phyloP scores from a whole-genome alignment of 2,888 invertebrate species.

The Cheilosia grossa region DNA sequence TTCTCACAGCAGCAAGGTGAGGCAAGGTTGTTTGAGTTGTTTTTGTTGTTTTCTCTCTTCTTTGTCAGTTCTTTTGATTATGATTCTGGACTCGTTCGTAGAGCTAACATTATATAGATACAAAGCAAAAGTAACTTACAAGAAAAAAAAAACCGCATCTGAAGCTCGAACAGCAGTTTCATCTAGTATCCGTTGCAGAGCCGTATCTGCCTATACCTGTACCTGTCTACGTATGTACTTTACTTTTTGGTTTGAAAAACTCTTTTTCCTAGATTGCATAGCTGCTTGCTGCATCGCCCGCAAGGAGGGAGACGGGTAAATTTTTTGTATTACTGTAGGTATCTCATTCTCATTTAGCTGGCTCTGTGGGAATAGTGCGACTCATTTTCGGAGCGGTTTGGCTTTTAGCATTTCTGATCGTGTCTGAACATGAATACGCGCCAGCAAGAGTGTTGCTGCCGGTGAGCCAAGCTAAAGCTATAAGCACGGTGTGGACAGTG shows the following conservation, averaged over 20 bases:
- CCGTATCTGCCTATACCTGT: slow-evolving; percentile 16
- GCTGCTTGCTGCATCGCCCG: background rate
- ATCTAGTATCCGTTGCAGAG: slow-evolving; percentile 47
- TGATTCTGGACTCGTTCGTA: slow-evolving; percentile 69
- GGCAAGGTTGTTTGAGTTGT: slow-evolving; percentile 69
- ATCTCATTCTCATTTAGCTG: slow-evolving; percentile 37
- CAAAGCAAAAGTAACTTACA: slow-evolving; percentile 30
- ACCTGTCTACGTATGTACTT: slow-evolving; percentile 38
- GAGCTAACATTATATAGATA: slow-evolving; percentile 1
- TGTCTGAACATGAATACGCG: slow-evolving; percentile 70
- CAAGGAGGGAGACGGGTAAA: background rate
- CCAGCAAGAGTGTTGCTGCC: slow-evolving; percentile 42
- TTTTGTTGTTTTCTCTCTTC: slow-evolving; percentile 37
- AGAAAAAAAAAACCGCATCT: slow-evolving; percentile 60
- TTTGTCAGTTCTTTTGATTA: slow-evolving; percentile 58
- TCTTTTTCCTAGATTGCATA: slow-evolving; percentile 56
- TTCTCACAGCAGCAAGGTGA: slow-evolving; percentile 66
- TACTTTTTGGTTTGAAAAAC: slow-evolving; percentile 68
- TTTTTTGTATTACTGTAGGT: slow-evolving; percentile 39
- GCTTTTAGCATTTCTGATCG: slow-evolving; percentile 72
- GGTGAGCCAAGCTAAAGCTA: slow-evolving; percentile 47
- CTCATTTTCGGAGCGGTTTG: slow-evolving; percentile 64
- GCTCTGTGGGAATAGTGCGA: slow-evolving; percentile 67
- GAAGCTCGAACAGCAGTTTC: slow-evolving; percentile 60
- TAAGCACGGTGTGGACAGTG: slow-evolving; percentile 28